Percentiles rank a stretch among this genome's conserved stretches.
phyloP scores from a whole-genome alignment of 2,797 vertebrate species.

The Odontamblyopus lacepedii region DNA sequence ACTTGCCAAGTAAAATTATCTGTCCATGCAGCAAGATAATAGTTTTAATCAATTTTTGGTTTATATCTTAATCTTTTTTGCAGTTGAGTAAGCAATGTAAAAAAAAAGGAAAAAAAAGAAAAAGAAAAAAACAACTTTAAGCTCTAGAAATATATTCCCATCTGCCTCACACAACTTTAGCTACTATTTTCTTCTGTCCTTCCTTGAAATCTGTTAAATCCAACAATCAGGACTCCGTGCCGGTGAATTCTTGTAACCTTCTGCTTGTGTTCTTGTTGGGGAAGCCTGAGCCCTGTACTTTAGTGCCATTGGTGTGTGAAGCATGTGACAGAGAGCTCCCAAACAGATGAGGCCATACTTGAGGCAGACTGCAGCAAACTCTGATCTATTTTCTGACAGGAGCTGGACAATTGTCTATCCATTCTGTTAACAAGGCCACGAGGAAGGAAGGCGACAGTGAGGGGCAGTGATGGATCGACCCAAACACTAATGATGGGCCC shows the following conservation, averaged over 20 bases:
- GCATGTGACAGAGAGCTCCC: conserved; percentile 46
- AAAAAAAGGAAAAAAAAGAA: no score
- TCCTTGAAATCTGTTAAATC: background rate
- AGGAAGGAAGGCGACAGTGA: conserved; percentile 40
- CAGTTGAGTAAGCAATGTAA: no score
- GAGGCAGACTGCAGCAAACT: conserved; percentile 58
- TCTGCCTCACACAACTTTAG: conserved; percentile 1
- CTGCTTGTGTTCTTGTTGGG: conserved; percentile 23
- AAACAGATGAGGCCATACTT: conserved; percentile 60
- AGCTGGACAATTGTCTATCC: conserved; percentile 57
- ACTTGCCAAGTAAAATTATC: no score
- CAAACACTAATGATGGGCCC: conserved; percentile 56
- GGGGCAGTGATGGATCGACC: conserved; percentile 57
- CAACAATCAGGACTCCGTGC: background rate
- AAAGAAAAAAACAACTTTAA: no score
- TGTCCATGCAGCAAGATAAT: no score
- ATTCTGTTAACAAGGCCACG: conserved; percentile 68
- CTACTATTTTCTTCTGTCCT: background rate
- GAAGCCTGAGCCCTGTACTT: conserved; percentile 29
- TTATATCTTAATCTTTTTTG: no score
- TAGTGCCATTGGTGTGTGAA: conserved; percentile 48
- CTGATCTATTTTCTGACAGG: conserved; percentile 73
- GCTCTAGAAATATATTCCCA: no score
- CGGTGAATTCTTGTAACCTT: background rate
- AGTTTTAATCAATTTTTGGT: no score